Conservation (phyloP, 2,113 vertebrate species). For the Nannobrachium achirus region DNA sequence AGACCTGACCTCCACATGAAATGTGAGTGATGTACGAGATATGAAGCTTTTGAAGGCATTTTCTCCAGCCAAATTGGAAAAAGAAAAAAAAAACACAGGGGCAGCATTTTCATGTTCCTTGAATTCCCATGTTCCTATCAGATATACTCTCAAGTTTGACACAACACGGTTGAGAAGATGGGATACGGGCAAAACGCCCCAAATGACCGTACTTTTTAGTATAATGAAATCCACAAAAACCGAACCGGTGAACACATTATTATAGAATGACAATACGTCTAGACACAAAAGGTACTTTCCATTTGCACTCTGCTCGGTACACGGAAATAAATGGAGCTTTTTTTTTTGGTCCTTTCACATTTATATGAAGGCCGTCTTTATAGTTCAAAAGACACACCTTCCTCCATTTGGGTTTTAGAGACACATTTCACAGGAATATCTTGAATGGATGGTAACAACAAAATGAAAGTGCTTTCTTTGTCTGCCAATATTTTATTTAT, state of each 20-base stretch:
- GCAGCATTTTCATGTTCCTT: no score
- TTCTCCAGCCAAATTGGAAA: no score
- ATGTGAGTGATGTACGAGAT: no score
- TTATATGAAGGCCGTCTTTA: neutral
- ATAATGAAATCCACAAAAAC: neutral
- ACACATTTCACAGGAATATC: slow-evolving; percentile 16
- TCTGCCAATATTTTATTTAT: slow-evolving; percentile 9
- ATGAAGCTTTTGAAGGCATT: no score
- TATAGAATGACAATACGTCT: neutral
- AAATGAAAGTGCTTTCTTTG: slow-evolving; percentile 21
- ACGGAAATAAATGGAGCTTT: neutral
- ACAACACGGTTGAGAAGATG: neutral
- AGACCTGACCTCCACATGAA: no score
- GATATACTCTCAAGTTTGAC: neutral
- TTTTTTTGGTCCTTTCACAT: neutral
- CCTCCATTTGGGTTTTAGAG: slow-evolving; percentile 7
- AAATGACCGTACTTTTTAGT: neutral
- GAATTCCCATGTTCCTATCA: no score
- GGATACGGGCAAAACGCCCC: neutral
- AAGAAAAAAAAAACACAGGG: no score
- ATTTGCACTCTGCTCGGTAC: neutral
- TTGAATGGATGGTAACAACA: neutral
- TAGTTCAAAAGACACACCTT: neutral
- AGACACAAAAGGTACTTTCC: neutral
- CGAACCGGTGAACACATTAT: neutral